These are phyloP conservation scores for Metalampra italica DNA, from an alignment of 2,888 invertebrate genomes.

Conservation along the genomic window DNA sequence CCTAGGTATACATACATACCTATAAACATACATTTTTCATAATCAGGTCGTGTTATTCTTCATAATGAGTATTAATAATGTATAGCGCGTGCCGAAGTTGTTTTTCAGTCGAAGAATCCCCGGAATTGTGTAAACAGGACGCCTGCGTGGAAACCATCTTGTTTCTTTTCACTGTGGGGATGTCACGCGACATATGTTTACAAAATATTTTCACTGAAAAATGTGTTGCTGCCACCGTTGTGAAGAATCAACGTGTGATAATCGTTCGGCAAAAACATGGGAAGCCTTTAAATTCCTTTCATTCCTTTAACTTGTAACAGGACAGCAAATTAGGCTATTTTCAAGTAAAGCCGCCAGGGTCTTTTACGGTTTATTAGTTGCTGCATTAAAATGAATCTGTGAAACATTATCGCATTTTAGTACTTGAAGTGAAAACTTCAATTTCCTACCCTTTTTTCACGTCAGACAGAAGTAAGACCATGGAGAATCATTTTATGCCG, in stretches of 20 bases:
- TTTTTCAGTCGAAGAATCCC: constrained; percentile 46
- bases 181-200: constrained; percentile 47
- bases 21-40: background rate
- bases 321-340: too few relatives aligned
- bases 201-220: constrained; percentile 56
- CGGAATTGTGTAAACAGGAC: constrained; percentile 59
- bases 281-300: background rate
- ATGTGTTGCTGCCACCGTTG: constrained; percentile 19
- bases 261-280: background rate
- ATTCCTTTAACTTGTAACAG: too few relatives aligned
- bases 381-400: too few relatives aligned
- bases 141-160: constrained; percentile 35
- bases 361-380: too few relatives aligned
- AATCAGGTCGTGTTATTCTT: too few relatives aligned
- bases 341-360: too few relatives aligned
- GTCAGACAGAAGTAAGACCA: too few relatives aligned
- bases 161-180: constrained; percentile 34
- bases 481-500: too few relatives aligned
- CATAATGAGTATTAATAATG: background rate
- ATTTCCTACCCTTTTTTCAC: too few relatives aligned
- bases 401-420: too few relatives aligned
- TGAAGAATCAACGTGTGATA: constrained; percentile 18
- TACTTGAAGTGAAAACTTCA: too few relatives aligned
- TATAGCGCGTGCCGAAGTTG: constrained; percentile 42
- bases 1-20: background rate